A percentile compares a stretch with the other conserved stretches of the same genome.
These are phyloP conservation scores for Upupa epops DNA, from an alignment of 2,113 vertebrate species.

Conservation along the genomic window DNA sequence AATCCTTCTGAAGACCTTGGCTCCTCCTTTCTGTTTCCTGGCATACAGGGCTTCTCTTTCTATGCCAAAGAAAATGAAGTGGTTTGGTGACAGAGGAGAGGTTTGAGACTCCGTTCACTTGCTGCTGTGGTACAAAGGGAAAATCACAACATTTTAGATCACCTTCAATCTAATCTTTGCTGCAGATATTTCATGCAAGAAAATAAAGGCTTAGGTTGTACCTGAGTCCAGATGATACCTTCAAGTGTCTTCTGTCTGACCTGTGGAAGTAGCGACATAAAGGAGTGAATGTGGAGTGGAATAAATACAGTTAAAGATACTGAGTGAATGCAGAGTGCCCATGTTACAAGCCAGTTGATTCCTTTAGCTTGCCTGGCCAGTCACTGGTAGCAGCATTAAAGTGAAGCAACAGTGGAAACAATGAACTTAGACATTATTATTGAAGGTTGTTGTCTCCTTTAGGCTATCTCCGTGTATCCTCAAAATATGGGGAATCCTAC, in stretches of 20 bases:
- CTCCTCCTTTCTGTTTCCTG: background rate
- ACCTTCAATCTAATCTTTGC: background rate
- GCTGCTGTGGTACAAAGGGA: background rate
- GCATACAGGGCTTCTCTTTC: background rate
- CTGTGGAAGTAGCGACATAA: rapidly evolving
- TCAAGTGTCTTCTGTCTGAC: background rate
- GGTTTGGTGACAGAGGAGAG: background rate
- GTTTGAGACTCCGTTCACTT: background rate
- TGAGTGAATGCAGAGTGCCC: background rate
- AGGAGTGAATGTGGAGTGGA: background rate
- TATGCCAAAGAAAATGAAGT: background rate
- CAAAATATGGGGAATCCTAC: background rate
- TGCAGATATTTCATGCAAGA: background rate
- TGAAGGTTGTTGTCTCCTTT: background rate
- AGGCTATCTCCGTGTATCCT: background rate
- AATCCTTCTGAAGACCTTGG: background rate
- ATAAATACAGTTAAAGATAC: background rate
- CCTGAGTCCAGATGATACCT: background rate
- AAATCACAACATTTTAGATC: background rate
- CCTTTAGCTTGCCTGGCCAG: background rate
- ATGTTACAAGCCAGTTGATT: background rate
- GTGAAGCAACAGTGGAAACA: background rate
- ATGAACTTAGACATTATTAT: background rate
- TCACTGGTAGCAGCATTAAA: background rate
- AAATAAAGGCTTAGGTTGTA: background rate